Percentiles rank a stretch among this genome's conserved stretches.
These are phyloP conservation scores for Parnassius apollo DNA, from an alignment of 2,888 invertebrate genomes.

Conservation along the genomic window DNA sequence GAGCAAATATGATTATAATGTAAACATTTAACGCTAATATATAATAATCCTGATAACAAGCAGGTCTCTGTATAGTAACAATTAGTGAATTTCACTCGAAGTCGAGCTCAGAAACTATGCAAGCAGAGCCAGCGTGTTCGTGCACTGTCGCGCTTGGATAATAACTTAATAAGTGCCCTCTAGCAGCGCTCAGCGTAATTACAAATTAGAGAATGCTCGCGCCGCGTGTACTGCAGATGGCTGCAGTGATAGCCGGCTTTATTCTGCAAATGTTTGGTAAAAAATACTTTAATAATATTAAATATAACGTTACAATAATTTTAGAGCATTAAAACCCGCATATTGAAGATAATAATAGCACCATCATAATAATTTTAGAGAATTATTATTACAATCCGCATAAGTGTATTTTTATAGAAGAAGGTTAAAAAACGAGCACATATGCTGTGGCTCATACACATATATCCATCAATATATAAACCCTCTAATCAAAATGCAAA, in stretches of 20 bases:
- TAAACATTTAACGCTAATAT: no score
- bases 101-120: constrained; percentile 6
- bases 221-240: constrained; percentile 36
- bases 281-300: constrained; percentile 3
- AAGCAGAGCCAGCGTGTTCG: constrained; percentile 8
- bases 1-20: no score
- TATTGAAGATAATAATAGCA: no score
- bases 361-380: no score
- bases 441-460: no score
- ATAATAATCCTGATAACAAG: neutral
- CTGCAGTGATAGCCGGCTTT: constrained; percentile 37
- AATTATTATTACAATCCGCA: no score
- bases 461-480: no score
- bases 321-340: no score
- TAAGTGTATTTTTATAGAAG: no score
- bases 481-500: no score
- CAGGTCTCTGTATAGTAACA: constrained; percentile 7
- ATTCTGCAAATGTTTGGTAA: constrained; percentile 34
- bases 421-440: no score
- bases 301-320: no score
- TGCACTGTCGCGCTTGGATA: constrained; percentile 35
- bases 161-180: constrained; percentile 53
- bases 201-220: constrained; percentile 54
- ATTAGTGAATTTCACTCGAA: constrained; percentile 13
- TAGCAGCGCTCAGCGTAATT: constrained; percentile 44